Evolutionary conservation across 2,113 vertebrate species (phyloP).

Genomic region (Synodontis membranacea): DNA sequence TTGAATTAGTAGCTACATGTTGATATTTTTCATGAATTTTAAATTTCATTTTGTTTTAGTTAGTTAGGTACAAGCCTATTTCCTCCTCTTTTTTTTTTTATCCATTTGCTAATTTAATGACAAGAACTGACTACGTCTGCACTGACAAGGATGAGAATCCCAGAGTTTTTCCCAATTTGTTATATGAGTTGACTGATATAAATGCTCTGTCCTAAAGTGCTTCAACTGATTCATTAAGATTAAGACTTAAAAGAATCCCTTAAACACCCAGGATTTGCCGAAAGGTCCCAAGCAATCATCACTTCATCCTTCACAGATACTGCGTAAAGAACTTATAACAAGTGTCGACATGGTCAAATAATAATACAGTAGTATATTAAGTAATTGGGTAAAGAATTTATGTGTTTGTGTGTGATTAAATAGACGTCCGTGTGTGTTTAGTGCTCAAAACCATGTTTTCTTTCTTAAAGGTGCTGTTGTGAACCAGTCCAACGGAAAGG

Average conservation of each 20-base stretch:
- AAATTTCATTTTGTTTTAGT: too few relatives aligned
- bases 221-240: not conserved
- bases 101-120: not conserved
- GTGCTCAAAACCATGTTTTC: not conserved
- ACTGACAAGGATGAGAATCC: not conserved
- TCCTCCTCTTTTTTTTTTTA: not conserved
- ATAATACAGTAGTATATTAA: not conserved
- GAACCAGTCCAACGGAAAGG: slow-evolving; percentile 82
- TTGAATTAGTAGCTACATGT: not conserved
- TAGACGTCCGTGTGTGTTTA: not conserved
- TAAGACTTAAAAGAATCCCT: not conserved
- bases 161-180: not conserved
- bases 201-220: not conserved
- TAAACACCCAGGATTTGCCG: not conserved
- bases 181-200: not conserved
- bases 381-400: not conserved
- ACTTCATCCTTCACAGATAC: not conserved
- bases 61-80: not conserved
- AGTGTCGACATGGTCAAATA: not conserved
- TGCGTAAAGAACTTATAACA: not conserved
- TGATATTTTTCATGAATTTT: not conserved
- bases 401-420: not conserved
- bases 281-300: not conserved
- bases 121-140: not conserved
- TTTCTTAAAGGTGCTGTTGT: slow-evolving; percentile 83